Evolutionary conservation across 2,888 invertebrate species (phyloP).

Genomic region (Brachyptera risi): DNA sequence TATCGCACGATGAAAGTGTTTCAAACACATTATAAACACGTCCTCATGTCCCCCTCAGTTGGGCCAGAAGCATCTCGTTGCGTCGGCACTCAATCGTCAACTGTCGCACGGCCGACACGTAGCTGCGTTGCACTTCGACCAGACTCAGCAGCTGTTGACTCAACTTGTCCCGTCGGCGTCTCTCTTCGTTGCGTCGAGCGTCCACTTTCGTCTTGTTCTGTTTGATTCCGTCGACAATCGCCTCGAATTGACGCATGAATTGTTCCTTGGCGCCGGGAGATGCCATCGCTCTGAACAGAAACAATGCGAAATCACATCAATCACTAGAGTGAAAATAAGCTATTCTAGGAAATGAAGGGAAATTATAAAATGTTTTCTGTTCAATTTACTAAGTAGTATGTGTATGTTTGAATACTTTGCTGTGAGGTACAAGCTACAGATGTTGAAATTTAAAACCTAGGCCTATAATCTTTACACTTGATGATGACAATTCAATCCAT

Average conservation of each 20-base stretch:
- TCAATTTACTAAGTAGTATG: too few species aligned
- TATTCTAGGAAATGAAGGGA: not conserved
- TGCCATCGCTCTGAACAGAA: slow-evolving; percentile 78
- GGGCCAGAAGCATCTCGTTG: slow-evolving; percentile 57
- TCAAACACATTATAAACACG: too few species aligned
- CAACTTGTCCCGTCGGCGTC: slow-evolving; percentile 60
- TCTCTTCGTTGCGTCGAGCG: slow-evolving; percentile 59
- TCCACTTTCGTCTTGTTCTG: slow-evolving; percentile 73
- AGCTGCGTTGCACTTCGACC: slow-evolving; percentile 69
- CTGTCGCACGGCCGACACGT: slow-evolving; percentile 71
- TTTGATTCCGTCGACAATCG: slow-evolving; percentile 85
- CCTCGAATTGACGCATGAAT: slow-evolving; percentile 85
- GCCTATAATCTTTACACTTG: too few species aligned
- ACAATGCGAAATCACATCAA: too few species aligned
- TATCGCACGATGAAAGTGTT: too few species aligned
- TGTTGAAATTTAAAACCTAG: too few species aligned
- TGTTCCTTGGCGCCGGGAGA: slow-evolving; percentile 76
- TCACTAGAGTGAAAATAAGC: too few species aligned
- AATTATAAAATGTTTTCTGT: not conserved
- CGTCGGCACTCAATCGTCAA: slow-evolving; percentile 69
- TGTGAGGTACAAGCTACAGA: too few species aligned
- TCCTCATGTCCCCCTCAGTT: slow-evolving; percentile 36
- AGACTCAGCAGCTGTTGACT: slow-evolving; percentile 56
- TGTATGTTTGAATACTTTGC: too few species aligned
- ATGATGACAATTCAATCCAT: too few species aligned